Base-by-base conservation (phyloP, 2,113 vertebrate genomes). In the Candoia aspera region DNA sequence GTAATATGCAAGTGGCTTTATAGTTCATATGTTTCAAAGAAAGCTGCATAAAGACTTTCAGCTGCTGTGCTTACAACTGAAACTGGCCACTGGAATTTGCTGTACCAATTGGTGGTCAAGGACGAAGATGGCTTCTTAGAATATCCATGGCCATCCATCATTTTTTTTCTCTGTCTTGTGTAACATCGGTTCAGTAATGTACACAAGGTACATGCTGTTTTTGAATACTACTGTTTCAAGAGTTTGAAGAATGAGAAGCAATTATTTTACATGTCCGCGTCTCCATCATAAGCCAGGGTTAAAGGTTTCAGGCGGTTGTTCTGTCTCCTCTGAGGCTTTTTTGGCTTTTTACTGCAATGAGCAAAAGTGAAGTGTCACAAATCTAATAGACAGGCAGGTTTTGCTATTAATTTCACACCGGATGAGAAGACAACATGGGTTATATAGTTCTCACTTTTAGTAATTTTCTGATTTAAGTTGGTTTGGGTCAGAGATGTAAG, bases 291-390 rank as follows among this genome's bases (percentile, higher is more conserved):
- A 96, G 99, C 99, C 97, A 99, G 97, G 85, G 99, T 99, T 97
- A 99, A 98, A 95, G 99, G 98, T 98, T 99, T 99, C 97, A 99
- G 98, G 91, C 99, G 97, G 98, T 99, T 99, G 98, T 99, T 99
- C 96, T 99, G 98, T 97, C 99, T 98, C 97, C 99, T 98, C 97
- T 99, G 98, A 89, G 99, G 98, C 97, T 99, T 99, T 98, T 99
- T 99, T 98, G 99, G 99, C 98, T 99, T 99, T 98, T 99, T 99
- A 98, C 99, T 99, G 97, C 93, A 97, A 97, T 64, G 92, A 68
- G 87, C 90, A 91, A 90, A 88, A 95, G 97, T 64, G 97, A 84
- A 90, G 83, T 93, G 86, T 86, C 29, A 95, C 57, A 89, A 95
- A 93, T 79, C 21, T 59, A 55, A 91, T 0, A 55, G 86, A 88